phyloP scores from a whole-genome alignment of 2,113 vertebrate genomes.

The Micronycteris hirsuta region DNA sequence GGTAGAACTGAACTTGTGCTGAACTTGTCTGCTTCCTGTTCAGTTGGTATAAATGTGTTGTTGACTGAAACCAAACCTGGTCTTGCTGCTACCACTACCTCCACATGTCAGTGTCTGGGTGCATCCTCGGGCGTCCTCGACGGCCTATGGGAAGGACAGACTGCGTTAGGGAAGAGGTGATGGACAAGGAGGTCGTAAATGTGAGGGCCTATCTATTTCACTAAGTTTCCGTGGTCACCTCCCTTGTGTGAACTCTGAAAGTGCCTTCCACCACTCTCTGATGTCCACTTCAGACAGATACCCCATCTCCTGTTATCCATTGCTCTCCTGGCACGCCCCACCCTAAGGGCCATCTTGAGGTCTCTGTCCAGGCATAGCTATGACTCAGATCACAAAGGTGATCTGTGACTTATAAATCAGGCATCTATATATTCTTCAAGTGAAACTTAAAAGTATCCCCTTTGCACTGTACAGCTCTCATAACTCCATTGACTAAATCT shows the following conservation, averaged over 20 bases:
- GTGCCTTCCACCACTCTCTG: background rate
- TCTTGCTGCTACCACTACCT: background rate
- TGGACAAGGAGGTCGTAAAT: background rate
- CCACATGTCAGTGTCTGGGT: background rate
- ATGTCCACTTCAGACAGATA: background rate
- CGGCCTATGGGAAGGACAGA: background rate
- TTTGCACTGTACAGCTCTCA: background rate
- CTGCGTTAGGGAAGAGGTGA: background rate
- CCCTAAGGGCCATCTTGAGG: background rate
- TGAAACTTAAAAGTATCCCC: background rate
- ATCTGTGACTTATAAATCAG: background rate
- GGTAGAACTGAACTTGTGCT: conserved; percentile 34
- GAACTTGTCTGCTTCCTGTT: conserved; percentile 54
- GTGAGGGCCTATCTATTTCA: background rate
- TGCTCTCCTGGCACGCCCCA: background rate
- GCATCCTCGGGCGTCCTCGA: background rate
- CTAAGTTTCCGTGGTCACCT: background rate
- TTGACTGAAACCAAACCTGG: background rate
- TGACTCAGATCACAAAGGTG: background rate
- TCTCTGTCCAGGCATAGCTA: background rate
- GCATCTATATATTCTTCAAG: background rate
- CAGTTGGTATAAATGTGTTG: background rate
- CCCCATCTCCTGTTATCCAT: background rate
- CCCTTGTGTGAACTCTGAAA: background rate
- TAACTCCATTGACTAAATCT: background rate